These are phyloP conservation scores for Orientallactaga sibirica DNA, from an alignment of 2,797 vertebrate species.

Conservation along the genomic window DNA sequence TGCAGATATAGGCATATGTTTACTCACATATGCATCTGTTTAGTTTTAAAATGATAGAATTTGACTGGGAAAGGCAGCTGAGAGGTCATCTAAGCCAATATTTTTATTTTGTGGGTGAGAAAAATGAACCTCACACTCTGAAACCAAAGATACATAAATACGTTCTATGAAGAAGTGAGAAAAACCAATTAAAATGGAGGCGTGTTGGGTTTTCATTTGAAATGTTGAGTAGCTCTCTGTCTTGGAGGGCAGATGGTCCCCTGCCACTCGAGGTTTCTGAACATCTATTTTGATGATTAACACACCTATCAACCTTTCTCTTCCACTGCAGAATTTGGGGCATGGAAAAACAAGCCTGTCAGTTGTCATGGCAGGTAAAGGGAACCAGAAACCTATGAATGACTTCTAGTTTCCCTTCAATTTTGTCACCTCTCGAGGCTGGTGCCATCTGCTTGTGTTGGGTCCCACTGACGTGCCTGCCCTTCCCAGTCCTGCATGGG, in stretches of 20 bases:
- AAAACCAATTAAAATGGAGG: slow-evolving; percentile 7
- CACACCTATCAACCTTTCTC: not conserved
- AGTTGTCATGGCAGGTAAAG: slow-evolving; percentile 46
- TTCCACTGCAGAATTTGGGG: slow-evolving; percentile 39
- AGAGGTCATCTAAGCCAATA: not conserved
- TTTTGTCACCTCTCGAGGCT: not conserved
- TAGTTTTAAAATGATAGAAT: slow-evolving; percentile 32
- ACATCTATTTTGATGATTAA: slow-evolving; percentile 50
- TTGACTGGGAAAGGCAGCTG: not conserved
- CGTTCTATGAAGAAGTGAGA: not conserved
- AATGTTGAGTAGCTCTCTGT: not conserved
- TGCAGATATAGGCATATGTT: not conserved
- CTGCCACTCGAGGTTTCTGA: not conserved
- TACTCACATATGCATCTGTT: not conserved
- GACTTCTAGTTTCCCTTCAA: slow-evolving; percentile 37
- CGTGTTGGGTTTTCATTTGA: not conserved
- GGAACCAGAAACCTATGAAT: not conserved
- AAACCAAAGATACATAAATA: not conserved
- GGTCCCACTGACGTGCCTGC: not conserved
- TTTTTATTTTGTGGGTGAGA: slow-evolving; percentile 16
- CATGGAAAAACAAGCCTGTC: slow-evolving; percentile 27
- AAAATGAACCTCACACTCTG: slow-evolving; percentile 27
- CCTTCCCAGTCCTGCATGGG: not conserved
- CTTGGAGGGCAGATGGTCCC: not conserved
- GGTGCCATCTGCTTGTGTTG: not conserved